These are phyloP conservation scores for Xylocopa sonorina DNA, from an alignment of 1,140 invertebrate genomes.

Conservation along the genomic window DNA sequence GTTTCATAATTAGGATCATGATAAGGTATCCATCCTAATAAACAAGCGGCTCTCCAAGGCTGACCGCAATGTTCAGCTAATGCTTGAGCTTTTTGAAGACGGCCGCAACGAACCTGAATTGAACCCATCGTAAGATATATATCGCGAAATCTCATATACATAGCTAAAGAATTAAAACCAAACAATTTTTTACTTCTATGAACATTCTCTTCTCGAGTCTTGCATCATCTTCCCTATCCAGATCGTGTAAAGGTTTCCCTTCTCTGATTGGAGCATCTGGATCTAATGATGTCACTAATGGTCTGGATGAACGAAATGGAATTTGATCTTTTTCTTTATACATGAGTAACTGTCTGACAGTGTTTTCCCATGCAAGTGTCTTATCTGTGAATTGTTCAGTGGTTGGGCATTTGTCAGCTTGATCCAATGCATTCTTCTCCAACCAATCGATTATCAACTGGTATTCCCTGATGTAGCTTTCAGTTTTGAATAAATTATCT, in stretches of 20 bases:
- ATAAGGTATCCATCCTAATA: constrained; percentile 94
- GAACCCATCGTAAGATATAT: too few relatives aligned
- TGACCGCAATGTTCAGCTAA: constrained; percentile 93
- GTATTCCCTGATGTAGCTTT: constrained; percentile 88
- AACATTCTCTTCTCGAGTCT: constrained; percentile 85
- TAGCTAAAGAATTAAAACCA: too few relatives aligned
- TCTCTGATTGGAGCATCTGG: constrained; percentile 95
- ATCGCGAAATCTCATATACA: too few relatives aligned
- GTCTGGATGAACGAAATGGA: constrained; percentile 83
- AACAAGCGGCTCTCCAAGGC: constrained; percentile 92
- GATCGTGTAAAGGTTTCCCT: constrained; percentile 90
- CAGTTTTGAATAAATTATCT: constrained; percentile 84
- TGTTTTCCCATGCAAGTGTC: constrained; percentile 95
- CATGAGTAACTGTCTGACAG: constrained; percentile 88
- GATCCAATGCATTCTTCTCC: constrained; percentile 90
- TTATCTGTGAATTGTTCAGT: constrained; percentile 89
- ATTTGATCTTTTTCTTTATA: constrained; percentile 81
- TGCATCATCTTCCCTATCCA: constrained; percentile 94
- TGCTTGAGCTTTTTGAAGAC: constrained; percentile 91
- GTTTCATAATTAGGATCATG: constrained; percentile 90
- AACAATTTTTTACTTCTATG: constrained; percentile 71
- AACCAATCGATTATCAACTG: constrained; percentile 96
- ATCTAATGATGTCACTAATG: constrained; percentile 90
- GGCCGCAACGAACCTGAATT: constrained; percentile 90
- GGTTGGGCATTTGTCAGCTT: constrained; percentile 84